These are phyloP conservation scores for Corythoichthys intestinalis DNA, from an alignment of 2,113 vertebrate genomes.

Conservation along the genomic window DNA sequence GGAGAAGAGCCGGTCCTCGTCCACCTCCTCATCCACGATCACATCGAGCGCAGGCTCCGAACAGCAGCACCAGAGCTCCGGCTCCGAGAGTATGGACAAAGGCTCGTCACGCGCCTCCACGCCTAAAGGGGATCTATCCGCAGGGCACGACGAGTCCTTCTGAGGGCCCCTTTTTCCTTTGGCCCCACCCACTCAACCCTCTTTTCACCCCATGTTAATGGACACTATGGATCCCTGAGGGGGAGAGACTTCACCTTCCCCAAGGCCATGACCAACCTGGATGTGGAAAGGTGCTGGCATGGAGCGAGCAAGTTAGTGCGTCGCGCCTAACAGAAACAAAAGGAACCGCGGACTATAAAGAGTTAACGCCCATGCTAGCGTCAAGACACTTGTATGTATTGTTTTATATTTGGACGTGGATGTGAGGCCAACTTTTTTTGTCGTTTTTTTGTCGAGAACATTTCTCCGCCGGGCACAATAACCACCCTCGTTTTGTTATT, in stretches of 20 bases:
- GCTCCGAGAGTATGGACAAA: conserved; percentile 99
- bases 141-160: conserved; percentile 96
- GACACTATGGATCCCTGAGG: conserved; percentile 56
- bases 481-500: conserved; percentile 86
- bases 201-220: conserved; percentile 36
- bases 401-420: conserved; percentile 99
- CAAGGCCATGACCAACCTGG: conserved; percentile 28
- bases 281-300: conserved; percentile 51
- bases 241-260: conserved; percentile 47
- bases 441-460: conserved; percentile 78
- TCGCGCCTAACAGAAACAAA: conserved; percentile 9
- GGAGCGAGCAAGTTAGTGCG: conserved; percentile 61
- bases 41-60: conserved; percentile 96
- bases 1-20: conserved; percentile 98
- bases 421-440: conserved; percentile 90
- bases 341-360: conserved; percentile 77
- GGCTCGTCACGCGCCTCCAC: conserved; percentile 96
- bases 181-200: conserved; percentile 57
- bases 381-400: conserved; percentile 98
- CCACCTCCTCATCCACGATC: conserved; percentile 97
- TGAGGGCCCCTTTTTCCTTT: conserved; percentile 65
- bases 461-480: conserved; percentile 94
- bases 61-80: conserved; percentile 99
- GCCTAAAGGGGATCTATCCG: conserved; percentile 93
- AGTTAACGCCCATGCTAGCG: conserved; percentile 77